Evolutionary conservation across 2,888 invertebrate genomes (phyloP).

Genomic region (Polydrusus pterygomalis): DNA sequence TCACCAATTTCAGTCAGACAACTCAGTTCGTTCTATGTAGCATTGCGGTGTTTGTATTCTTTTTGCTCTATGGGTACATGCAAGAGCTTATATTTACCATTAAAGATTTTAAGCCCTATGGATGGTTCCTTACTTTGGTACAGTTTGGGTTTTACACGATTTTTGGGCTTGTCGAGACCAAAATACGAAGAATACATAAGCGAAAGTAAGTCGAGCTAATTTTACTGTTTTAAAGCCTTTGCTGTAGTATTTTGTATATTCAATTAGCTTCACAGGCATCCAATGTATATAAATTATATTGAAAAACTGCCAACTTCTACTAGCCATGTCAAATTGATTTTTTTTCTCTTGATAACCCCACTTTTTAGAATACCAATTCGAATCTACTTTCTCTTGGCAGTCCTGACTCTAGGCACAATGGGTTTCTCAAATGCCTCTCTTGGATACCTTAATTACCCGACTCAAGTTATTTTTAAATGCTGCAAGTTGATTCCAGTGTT

Average conservation of each 20-base stretch:
- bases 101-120: constrained; percentile 91
- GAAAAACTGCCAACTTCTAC: too few relatives aligned
- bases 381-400: constrained; percentile 87
- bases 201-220: constrained; percentile 38
- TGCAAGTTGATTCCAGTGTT: constrained; percentile 98
- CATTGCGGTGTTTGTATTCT: constrained; percentile 89
- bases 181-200: constrained; percentile 74
- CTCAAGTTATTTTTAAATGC: constrained; percentile 97
- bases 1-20: constrained; percentile 79
- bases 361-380: constrained; percentile 84
- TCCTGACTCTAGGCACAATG: constrained; percentile 95
- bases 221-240: background rate
- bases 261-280: too few relatives aligned
- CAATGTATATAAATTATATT: too few relatives aligned
- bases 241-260: background rate
- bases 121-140: constrained; percentile 93
- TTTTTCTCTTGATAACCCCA: background rate
- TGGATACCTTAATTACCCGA: constrained; percentile 96
- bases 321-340: too few relatives aligned
- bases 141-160: constrained; percentile 91
- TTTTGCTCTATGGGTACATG: constrained; percentile 92
- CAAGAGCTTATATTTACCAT: constrained; percentile 94
- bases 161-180: constrained; percentile 86
- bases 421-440: constrained; percentile 95
- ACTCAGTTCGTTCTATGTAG: constrained; percentile 86